Base-by-base conservation (phyloP, 2,113 vertebrate species). In the Saccopteryx bilineata region DNA sequence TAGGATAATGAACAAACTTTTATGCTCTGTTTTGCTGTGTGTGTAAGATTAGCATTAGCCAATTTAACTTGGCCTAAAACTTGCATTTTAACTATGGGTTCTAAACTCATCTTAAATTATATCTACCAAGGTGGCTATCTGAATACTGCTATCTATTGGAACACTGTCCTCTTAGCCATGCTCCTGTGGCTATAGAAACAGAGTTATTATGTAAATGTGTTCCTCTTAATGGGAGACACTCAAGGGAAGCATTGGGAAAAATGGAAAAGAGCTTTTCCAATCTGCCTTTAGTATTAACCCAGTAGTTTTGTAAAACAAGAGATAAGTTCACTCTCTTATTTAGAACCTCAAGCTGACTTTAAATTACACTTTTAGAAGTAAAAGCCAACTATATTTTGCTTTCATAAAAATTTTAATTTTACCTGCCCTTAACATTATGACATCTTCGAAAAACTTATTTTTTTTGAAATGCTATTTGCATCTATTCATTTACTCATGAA, bases 301-400 rank as follows among this genome's bases (percentile, higher is more conserved):
- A 9, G 7, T 61, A 58, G 63, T 68, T 96, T 79, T 58, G 5
- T 71, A 96, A 82, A 83, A 24, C 50, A 82, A 75, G 60, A 85
- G 4, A 7, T 91, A 87, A 93, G 7, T 79, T 76, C 12, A 24
- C 7, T 72, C 58, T 87, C 88, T 71, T 31, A 76, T 78, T 84
- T 91, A 87, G 23, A 69, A 39, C 11, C 39, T 82, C 9, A 63
- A 90, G 24, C 48, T 83, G 76, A 87, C 75, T 90, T 78, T 93
- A 14, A 94, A 72, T 96, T 84, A 33, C 15, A 26, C 23, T 90
- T 96, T 92, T 74, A 84, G 75, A 92, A 86, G 28, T 93, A 74
- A 95, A 93, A 81, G n/a, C 7, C 21, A 93, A 12, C 48, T 54
- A 50, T 14, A 48, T 90, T 92, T 94, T 65, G 24, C 11, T 86